Evolutionary conservation across 2,797 vertebrate genomes (phyloP).

Genomic region (Poliocrania exsul): DNA sequence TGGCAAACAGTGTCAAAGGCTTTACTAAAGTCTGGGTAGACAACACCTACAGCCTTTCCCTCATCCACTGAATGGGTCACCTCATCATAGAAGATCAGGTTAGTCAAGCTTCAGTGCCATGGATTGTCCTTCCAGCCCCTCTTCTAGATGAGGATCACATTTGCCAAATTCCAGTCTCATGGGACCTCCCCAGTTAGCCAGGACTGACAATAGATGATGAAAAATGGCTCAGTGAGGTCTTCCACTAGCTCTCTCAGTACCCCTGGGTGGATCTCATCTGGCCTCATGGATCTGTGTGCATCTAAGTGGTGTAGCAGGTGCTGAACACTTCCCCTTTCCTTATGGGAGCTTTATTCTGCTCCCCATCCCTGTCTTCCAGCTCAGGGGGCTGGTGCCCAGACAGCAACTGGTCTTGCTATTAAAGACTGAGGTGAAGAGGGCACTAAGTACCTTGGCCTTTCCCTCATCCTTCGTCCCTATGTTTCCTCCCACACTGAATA

Average conservation of each 20-base stretch:
- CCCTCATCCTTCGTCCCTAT: background rate
- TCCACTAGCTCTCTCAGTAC: background rate
- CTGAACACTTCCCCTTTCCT: background rate
- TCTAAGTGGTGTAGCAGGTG: background rate
- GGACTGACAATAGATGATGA: no score
- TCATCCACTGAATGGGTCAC: background rate
- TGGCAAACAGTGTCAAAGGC: background rate
- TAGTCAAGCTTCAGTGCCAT: background rate
- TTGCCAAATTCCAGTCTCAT: background rate
- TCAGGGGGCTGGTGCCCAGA: background rate
- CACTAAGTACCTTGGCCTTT: background rate
- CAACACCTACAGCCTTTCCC: background rate
- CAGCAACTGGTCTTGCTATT: background rate
- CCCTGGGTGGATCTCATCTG: background rate
- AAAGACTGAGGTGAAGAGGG: background rate
- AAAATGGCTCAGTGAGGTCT: background rate
- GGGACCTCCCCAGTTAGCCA: background rate
- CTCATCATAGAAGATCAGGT: background rate
- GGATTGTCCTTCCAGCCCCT: background rate
- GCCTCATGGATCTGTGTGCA: no score
- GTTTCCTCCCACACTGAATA: background rate
- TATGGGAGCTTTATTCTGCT: background rate
- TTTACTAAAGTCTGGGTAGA: background rate
- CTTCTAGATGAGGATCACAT: background rate
- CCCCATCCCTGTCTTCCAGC: background rate